Conservation (phyloP, 1,140 invertebrate species). For the Maconellicoccus hirsutus region DNA sequence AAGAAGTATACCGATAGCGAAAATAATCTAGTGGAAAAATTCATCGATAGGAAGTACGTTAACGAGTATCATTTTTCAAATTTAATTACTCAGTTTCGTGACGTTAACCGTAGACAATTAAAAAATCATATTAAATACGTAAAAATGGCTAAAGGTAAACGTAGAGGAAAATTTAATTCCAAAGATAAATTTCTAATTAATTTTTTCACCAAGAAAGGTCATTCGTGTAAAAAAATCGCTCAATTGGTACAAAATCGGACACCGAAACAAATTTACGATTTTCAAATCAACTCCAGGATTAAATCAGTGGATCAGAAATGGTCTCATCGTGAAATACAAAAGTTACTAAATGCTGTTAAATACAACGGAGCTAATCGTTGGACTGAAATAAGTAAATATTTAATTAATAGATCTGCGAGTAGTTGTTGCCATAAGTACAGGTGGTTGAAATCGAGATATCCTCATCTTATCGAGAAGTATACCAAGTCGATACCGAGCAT, state of each 20-base stretch:
- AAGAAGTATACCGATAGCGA: neutral
- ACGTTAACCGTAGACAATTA: neutral
- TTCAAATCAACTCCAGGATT: neutral
- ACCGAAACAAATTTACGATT: neutral
- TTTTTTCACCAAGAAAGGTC: neutral
- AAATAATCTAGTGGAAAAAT: neutral
- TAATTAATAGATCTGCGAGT: neutral
- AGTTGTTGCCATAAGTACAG: neutral
- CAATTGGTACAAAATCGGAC: neutral
- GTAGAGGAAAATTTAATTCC: neutral
- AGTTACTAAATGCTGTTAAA: neutral
- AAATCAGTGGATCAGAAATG: neutral
- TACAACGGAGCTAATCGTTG: neutral
- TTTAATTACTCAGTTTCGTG: neutral
- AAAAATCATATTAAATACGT: neutral
- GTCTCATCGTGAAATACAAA: neutral
- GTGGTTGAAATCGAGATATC: neutral
- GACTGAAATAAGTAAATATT: neutral
- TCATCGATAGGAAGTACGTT: neutral
- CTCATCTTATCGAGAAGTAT: neutral
- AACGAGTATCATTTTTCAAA: neutral
- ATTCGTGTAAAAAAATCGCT: neutral
- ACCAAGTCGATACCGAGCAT: neutral
- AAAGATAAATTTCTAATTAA: neutral
- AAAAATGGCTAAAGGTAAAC: neutral